phyloP scores from a whole-genome alignment of 2,888 invertebrate species.

The Anoncus sp. region DNA sequence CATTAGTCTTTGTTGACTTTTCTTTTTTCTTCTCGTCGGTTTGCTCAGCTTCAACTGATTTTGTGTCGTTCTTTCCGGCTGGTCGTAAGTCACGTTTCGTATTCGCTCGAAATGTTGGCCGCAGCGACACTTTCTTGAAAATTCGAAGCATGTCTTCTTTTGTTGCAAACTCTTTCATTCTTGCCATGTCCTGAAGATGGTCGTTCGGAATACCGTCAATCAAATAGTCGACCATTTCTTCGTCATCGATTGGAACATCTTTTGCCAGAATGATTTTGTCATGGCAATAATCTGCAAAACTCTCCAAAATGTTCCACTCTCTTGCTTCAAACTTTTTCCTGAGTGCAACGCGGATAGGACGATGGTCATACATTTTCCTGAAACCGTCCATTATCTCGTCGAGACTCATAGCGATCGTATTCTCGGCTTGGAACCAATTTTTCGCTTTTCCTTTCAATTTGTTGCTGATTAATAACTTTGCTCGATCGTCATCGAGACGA shows the following conservation, averaged over 20 bases:
- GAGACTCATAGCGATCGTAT: slow-evolving; percentile 32
- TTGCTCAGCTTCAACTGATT: not conserved
- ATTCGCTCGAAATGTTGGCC: no score
- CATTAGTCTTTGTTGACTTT: slow-evolving; percentile 15
- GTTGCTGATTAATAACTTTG: slow-evolving; percentile 45
- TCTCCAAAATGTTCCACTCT: slow-evolving; percentile 52
- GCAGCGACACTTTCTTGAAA: slow-evolving; percentile 43
- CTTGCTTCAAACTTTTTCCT: slow-evolving; percentile 56
- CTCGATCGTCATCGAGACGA: slow-evolving; percentile 37
- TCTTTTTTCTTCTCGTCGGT: slow-evolving; percentile 7
- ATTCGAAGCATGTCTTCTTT: slow-evolving; percentile 38
- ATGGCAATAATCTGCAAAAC: slow-evolving; percentile 62
- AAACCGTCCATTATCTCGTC: slow-evolving; percentile 56
- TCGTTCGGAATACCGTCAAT: slow-evolving; percentile 62
- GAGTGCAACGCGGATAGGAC: slow-evolving; percentile 41
- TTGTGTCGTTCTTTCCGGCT: not conserved
- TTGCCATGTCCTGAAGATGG: slow-evolving; percentile 48
- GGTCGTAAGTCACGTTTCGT: no score
- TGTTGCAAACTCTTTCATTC: slow-evolving; percentile 42
- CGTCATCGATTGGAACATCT: slow-evolving; percentile 47
- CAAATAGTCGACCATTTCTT: no score
- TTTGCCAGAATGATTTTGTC: slow-evolving; percentile 63
- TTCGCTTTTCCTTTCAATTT: slow-evolving; percentile 48
- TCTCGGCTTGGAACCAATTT: slow-evolving; percentile 53
- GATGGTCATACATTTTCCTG: slow-evolving; percentile 58